Evolutionary conservation across 2,113 vertebrate species (phyloP).

Genomic region (Lagopus muta): DNA sequence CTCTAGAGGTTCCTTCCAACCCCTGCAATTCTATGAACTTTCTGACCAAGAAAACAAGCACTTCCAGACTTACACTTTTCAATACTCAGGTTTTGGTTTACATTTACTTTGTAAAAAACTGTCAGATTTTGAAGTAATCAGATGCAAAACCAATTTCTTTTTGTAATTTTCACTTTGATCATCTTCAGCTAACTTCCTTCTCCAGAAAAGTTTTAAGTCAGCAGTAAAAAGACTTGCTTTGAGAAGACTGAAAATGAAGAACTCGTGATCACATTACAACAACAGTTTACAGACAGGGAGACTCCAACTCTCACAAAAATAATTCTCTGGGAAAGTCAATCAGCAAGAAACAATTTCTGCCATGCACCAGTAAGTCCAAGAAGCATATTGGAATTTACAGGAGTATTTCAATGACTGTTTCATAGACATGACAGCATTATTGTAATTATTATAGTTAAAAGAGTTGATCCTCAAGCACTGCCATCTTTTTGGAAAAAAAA

Average conservation of each 20-base stretch:
- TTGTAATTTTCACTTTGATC: background rate
- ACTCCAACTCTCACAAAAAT: background rate
- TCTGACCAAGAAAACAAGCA: background rate
- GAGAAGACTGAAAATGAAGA: background rate
- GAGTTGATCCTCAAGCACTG: background rate
- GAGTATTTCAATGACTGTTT: background rate
- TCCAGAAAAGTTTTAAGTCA: background rate
- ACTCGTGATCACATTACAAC: background rate
- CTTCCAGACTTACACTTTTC: background rate
- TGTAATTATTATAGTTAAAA: background rate
- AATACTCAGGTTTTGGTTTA: background rate
- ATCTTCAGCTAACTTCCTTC: background rate
- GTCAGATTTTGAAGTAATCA: background rate
- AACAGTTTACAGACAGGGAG: background rate
- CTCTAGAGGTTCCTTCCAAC: too few species aligned
- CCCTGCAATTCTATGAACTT: background rate
- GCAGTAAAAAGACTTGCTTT: background rate
- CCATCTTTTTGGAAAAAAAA: background rate
- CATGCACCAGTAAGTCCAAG: background rate
- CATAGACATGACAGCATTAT: background rate
- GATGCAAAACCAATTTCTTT: background rate
- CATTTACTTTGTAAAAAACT: background rate
- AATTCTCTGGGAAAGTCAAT: background rate
- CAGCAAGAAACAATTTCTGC: background rate
- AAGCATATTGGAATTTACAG: background rate